Evolutionary conservation across 2,113 vertebrate species (phyloP), one percentile per base, ranked within the genome.

Genomic region (Leptobrachium ailaonicum): DNA sequence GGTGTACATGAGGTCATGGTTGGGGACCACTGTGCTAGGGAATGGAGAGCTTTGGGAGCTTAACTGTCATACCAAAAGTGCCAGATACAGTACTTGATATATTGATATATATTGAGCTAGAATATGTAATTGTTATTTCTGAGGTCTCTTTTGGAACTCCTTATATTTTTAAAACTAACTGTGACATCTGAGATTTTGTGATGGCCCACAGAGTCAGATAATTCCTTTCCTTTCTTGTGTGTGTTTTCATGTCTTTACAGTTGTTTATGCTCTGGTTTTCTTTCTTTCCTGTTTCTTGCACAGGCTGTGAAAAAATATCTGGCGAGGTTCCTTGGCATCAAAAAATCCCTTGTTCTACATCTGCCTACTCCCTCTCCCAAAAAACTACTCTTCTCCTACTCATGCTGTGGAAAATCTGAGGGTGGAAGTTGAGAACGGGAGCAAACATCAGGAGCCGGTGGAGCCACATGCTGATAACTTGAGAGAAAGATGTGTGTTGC

Each of bases 261-360:
- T 32, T 32, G 20, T 32, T 32, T 32, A 32, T 32, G 20, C 20
- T 32, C 20, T 32, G 20, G 20, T 32, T 32, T 32, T 32, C 20
- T 32, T 32, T 32, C 20, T 32, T 32, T 80, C 86, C 76, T 83
- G 75, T 89, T 73, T 88, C 42, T 1, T 9, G 81, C 86, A 12
- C 82, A 98, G 96, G 94, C 94, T 98, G 94, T 97, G 93, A 94
- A 43, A 76, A 85, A 89, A 87, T 84, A 82, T 67, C 74, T 73
- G 86, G 88, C 89, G 92, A 2, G 83, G 89, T 90, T 79, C 92
- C 90, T 92, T 94, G 87, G 87, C 79, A 82, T 79, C 79, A 84
- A 88, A 89, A 87, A 70, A 41, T 80, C 83, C 84, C 85, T 68
- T n/a, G 54, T 75, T 85, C 63, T 68, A 77, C 82, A 79, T 82